phyloP scores from a whole-genome alignment of 2,113 vertebrate species.

The Cyphomyrus plagiostoma region DNA sequence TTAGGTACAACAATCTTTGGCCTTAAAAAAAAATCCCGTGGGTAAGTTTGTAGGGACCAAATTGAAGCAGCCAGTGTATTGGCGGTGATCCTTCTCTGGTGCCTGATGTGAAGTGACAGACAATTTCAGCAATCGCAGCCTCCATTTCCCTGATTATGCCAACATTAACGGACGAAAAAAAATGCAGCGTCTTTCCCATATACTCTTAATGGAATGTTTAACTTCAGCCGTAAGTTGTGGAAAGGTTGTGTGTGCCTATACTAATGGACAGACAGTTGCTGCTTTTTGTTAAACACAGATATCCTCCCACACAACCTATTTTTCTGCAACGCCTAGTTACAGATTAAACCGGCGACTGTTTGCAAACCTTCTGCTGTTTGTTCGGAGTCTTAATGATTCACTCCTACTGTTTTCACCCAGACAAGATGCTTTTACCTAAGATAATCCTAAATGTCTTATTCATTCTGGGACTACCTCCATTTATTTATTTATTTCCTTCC shows the following conservation, averaged over 20 bases:
- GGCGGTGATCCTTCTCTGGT: not conserved
- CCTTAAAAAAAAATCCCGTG: not conserved
- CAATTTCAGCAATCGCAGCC: not conserved
- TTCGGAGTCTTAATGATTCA: slow-evolving; percentile 21
- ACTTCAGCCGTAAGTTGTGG: not conserved
- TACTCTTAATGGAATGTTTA: not conserved
- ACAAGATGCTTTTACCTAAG: not conserved
- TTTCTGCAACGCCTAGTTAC: slow-evolving; percentile 10
- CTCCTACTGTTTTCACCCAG: not conserved
- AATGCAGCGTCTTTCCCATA: not conserved
- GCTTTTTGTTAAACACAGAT: not conserved
- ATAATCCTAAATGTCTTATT: slow-evolving; percentile 6
- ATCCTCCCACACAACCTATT: not conserved
- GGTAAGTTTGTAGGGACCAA: not conserved
- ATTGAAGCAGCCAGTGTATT: not conserved
- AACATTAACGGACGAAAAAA: not conserved
- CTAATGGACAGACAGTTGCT: not conserved
- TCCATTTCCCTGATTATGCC: not conserved
- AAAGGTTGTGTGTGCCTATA: not conserved
- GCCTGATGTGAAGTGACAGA: not conserved
- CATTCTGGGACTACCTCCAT: not conserved
- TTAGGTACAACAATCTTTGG: not conserved
- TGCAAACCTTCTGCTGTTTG: slow-evolving; percentile 11
- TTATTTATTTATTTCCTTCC: not conserved
- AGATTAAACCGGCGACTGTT: slow-evolving; percentile 20